Conservation (phyloP, 2,797 vertebrate genomes). For the Strix occidentalis region DNA sequence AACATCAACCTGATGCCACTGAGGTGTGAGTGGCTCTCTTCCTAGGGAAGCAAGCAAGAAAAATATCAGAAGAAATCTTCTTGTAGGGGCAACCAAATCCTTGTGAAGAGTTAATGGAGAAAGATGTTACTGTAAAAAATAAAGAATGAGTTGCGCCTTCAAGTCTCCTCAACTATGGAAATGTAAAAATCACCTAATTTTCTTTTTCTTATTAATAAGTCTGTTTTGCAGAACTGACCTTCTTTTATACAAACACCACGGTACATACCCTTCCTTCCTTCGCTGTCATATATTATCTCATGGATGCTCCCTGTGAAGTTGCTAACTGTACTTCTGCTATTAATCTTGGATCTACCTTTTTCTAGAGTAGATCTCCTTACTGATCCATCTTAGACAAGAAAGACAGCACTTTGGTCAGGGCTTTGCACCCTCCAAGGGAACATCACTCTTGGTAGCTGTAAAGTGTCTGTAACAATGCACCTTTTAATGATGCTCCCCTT, state of each 20-base stretch:
- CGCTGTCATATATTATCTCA: background rate
- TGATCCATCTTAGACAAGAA: constrained; percentile 6
- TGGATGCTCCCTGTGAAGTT: background rate
- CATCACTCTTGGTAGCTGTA: background rate
- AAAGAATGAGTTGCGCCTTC: background rate
- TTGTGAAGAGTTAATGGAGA: constrained; percentile 22
- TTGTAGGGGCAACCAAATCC: background rate
- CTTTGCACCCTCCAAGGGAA: background rate
- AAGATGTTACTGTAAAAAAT: background rate
- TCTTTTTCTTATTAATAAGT: background rate
- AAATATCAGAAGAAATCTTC: background rate
- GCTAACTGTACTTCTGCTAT: background rate
- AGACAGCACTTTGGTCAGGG: background rate
- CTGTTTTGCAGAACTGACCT: background rate
- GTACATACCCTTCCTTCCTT: background rate
- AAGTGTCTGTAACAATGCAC: background rate
- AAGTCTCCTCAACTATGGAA: constrained; percentile 11
- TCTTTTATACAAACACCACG: background rate
- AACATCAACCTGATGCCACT: background rate
- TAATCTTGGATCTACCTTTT: background rate
- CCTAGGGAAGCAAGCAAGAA: background rate
- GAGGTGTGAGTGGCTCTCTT: background rate
- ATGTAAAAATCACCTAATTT: background rate
- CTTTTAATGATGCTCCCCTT: constrained; percentile 44
- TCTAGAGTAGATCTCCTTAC: background rate